These are phyloP conservation scores for Andricus quercusramuli DNA, from an alignment of 2,888 invertebrate species.

Conservation along the genomic window DNA sequence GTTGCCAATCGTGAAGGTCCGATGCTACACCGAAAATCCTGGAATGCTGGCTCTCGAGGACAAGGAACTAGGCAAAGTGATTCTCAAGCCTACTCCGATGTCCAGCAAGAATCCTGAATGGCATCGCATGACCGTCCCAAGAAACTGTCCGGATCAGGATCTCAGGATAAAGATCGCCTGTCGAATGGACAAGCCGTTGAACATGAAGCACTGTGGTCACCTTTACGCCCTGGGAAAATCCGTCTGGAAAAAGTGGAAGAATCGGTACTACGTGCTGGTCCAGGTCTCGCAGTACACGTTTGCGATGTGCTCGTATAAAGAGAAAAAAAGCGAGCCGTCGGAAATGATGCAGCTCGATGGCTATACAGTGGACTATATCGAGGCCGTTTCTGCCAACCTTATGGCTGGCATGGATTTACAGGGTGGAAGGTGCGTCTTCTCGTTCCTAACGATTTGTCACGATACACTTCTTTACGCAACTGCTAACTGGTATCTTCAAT, in stretches of 20 bases:
- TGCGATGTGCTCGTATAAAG: slow-evolving; percentile 99
- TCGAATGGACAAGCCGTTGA: slow-evolving; percentile 98
- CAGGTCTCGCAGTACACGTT: slow-evolving; percentile 99
- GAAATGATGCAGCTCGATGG: slow-evolving; percentile 99
- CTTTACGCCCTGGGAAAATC: slow-evolving; percentile 96
- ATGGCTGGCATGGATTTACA: slow-evolving; percentile 91
- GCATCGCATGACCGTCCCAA: slow-evolving; percentile 98
- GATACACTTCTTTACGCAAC: slow-evolving; percentile 22
- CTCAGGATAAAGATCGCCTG: slow-evolving; percentile 98
- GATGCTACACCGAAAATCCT: slow-evolving; percentile 98
- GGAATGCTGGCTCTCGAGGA: slow-evolving; percentile 99
- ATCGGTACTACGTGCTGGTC: slow-evolving; percentile 97
- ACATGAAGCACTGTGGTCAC: slow-evolving; percentile 99
- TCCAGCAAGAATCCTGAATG: slow-evolving; percentile 97
- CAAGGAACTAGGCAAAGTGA: slow-evolving; percentile 97
- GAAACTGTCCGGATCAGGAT: slow-evolving; percentile 97
- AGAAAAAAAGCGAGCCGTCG: slow-evolving; percentile 99
- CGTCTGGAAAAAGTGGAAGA: slow-evolving; percentile 99
- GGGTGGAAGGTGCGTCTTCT: slow-evolving; percentile 69
- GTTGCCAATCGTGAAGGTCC: slow-evolving; percentile 97
- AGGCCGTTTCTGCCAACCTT: slow-evolving; percentile 93
- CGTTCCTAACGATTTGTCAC: slow-evolving; percentile 41
- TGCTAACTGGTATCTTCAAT: slow-evolving; percentile 39
- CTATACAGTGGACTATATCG: slow-evolving; percentile 99
- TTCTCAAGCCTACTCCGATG: slow-evolving; percentile 91